phyloP scores from a whole-genome alignment of 2,113 vertebrate species.

The Tor tambroides region DNA sequence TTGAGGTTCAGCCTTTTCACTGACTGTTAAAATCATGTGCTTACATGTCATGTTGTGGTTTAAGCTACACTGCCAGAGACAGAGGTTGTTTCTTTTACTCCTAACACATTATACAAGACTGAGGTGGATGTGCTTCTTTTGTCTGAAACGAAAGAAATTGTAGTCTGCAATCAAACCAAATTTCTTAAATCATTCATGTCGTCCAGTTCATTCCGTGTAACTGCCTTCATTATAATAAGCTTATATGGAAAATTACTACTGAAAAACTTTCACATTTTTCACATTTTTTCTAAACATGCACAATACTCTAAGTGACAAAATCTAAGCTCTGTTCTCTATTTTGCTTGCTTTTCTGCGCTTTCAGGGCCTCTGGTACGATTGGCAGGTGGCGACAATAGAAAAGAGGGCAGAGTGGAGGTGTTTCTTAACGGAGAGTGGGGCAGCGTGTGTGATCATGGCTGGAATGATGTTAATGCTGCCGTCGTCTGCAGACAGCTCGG shows the following conservation, averaged over 20 bases:
- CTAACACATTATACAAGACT: neutral
- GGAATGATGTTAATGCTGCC: slow-evolving; percentile 77
- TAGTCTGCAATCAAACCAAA: neutral
- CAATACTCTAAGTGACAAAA: neutral
- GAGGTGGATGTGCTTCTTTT: neutral
- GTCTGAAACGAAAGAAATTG: neutral
- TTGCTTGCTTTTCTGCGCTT: slow-evolving; percentile 1
- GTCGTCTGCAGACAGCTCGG: slow-evolving; percentile 82
- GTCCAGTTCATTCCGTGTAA: neutral
- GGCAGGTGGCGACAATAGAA: slow-evolving; percentile 70
- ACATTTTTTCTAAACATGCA: neutral
- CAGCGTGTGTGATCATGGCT: slow-evolving; percentile 79
- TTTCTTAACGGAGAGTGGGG: slow-evolving; percentile 81
- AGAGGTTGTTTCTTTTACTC: neutral
- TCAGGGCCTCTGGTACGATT: slow-evolving; percentile 78
- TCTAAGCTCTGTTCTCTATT: neutral
- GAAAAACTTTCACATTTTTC: neutral
- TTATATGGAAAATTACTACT: neutral
- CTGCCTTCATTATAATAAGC: neutral
- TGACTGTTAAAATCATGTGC: neutral
- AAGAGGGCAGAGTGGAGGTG: slow-evolving; percentile 81
- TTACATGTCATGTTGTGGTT: neutral
- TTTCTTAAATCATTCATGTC: neutral
- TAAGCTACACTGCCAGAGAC: neutral
- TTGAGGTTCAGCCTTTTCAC: neutral